Evolutionary conservation across 2,113 vertebrate species (phyloP), one percentile per base, ranked within the genome.

Genomic region (Phycodurus eques): DNA sequence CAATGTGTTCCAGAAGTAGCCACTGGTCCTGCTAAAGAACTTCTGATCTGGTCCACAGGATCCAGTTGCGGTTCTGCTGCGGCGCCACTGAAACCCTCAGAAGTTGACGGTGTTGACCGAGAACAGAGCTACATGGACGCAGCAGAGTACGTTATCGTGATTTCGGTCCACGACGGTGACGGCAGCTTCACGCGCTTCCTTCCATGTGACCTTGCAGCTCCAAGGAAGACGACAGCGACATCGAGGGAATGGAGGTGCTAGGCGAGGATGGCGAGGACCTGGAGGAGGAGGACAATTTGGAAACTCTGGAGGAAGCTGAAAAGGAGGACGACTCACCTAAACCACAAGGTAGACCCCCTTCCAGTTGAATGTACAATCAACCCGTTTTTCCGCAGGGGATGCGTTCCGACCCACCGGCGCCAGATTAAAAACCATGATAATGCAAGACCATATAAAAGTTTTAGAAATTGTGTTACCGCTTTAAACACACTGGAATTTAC

Each of bases 231-330:
- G 87, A 87, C 5, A 89, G 85, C 27, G 89, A 92, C 80, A 84
- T 89, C 9, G 89, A 90, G 72, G 91, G 88, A 33, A 88, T 90
- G 88, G 88, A 83, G 69, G 88, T 91, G 68, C 82, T 90, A 6
- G 89, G 83, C 27, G 89, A 90, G 77, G 88, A 66, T 17, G 70
- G 79, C 0, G 80, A 80, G 0, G 63, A 27, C 27, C 27, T 20
- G 2, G 22, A 56, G 15, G 62, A 51, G 19, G 2, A 62, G 19
- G 63, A 27, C 27, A 27, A 69, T 9, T 59, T 69, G 10, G 33
- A 72, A 11, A 17, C 31, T 10, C 27, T 20, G 2, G 22, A 56
- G 15, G 62, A 51, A 8, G 44, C 54, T 20, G 66, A 14, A 2
- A 20, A 13, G 22, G 72, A 76, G 5, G 33, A 63, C 0, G 0